Evolutionary conservation across 1,140 invertebrate genomes (phyloP), one percentile per base, ranked within the genome.

Genomic region (Oppia nitens): DNA sequence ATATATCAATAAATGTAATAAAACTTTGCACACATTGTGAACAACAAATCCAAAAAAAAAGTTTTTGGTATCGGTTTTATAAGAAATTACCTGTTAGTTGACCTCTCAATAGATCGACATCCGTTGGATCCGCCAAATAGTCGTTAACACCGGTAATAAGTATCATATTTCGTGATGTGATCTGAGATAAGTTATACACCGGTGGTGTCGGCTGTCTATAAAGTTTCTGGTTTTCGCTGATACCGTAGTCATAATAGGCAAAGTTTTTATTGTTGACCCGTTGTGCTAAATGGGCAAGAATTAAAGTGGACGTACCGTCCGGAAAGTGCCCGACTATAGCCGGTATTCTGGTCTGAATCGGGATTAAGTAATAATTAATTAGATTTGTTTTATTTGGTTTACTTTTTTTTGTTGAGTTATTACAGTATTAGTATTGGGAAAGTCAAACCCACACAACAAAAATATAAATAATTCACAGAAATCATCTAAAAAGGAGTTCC

Each of bases 201-300:
- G 59, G 59, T 40, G 58, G 50, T 2, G 23, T 48, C 26, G 20
- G 3, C 12, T 9, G 24, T n/a, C 56, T 48, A 47, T 62, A 63
- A 20, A 17, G 9, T 26, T 20, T 2, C 6, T 28, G 20, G 47
- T 63, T 62, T 2, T 49, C 32, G 24, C 29, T 23, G 0, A 17
- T 17, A 12, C 60, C 62, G 47, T 60, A 54, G 26, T 60, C 59
- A 57, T 63, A 72, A 45, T n/a, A 48, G 3, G 23, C 48, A 45
- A 60, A 60, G 2, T n/a, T 40, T 23, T 54, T 49, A 1, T 25
- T 21, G 12, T n/a, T 26, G 27, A 56, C 59, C 11, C 52, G 29
- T 51, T 60, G 59, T 25, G 27, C 58, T 23, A 60, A 45, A 49
- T 60, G 59, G 17, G 56, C 56, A 4, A 57, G 23, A n/a, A 26